These are phyloP conservation scores for Poecile montanus DNA, from an alignment of 2,797 vertebrate species.

Conservation along the genomic window DNA sequence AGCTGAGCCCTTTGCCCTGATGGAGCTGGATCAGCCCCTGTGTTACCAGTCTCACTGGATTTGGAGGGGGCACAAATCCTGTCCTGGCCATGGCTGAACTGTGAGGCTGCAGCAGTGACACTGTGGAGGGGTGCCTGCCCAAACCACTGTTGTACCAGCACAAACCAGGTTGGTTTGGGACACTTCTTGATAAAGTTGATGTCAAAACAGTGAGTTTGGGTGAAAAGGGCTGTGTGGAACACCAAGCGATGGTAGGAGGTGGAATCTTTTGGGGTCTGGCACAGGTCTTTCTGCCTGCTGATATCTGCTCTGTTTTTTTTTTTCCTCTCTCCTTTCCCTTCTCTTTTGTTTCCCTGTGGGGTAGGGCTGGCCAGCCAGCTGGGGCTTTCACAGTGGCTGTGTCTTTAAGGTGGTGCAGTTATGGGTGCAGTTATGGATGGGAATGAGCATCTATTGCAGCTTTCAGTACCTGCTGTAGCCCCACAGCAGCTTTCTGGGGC, in stretches of 20 bases:
- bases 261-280: neutral
- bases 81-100: rapidly evolving
- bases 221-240: neutral
- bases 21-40: rapidly evolving
- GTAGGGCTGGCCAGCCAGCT: rapidly evolving
- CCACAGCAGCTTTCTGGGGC: neutral
- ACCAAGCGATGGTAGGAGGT: rapidly evolving
- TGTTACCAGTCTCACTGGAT: neutral
- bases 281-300: neutral
- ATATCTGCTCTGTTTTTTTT: neutral
- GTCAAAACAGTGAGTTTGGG: neutral
- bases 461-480: neutral
- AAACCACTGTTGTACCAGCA: neutral
- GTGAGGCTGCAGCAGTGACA: rapidly evolving
- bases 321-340: neutral
- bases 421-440: neutral
- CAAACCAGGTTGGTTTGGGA: neutral
- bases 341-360: neutral
- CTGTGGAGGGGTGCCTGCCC: rapidly evolving
- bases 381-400: neutral
- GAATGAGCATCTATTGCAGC: rapidly evolving
- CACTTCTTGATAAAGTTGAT: neutral
- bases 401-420: rapidly evolving
- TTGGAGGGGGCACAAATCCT: neutral
- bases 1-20: neutral